A percentile compares a stretch with the other conserved stretches of the same genome.
These are phyloP conservation scores for Amiota communis DNA, from an alignment of 2,888 invertebrate genomes.

Conservation along the genomic window DNA sequence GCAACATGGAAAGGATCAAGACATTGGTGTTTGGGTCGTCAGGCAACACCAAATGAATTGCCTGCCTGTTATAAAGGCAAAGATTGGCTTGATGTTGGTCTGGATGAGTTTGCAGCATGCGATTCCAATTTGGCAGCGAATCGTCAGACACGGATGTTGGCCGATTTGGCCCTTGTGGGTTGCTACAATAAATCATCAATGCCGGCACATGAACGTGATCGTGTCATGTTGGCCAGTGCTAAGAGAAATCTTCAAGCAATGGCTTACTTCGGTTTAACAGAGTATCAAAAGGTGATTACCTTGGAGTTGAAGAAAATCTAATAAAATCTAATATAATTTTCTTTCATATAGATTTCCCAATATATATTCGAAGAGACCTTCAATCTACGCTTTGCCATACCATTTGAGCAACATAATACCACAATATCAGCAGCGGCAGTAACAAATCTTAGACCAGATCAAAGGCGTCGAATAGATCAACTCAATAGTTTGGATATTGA, in stretches of 20 bases:
- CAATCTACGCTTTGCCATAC: constrained; percentile 89
- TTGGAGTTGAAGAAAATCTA: background rate
- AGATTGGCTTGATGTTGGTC: constrained; percentile 90
- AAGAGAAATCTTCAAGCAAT: constrained; percentile 94
- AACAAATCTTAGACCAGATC: constrained; percentile 82
- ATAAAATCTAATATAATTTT: constrained; percentile 19
- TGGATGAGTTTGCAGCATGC: constrained; percentile 93
- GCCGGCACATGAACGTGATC: constrained; percentile 82
- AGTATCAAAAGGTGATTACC: constrained; percentile 86
- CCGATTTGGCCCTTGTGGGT: constrained; percentile 93
- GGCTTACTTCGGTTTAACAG: constrained; percentile 98
- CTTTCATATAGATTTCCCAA: constrained; percentile 81
- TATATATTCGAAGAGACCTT: constrained; percentile 96
- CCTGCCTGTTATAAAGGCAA: constrained; percentile 84
- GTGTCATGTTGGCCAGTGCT: constrained; percentile 93
- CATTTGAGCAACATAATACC: constrained; percentile 93
- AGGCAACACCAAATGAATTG: constrained; percentile 86
- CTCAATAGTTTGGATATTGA: constrained; percentile 93
- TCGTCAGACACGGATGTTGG: constrained; percentile 97
- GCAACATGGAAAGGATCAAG: constrained; percentile 94
- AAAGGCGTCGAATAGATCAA: constrained; percentile 83
- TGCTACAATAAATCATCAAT: constrained; percentile 93
- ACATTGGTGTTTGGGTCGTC: constrained; percentile 83
- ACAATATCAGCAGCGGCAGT: constrained; percentile 89
- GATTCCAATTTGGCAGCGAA: constrained; percentile 95